These are phyloP conservation scores for Gymnocephalus cernua DNA, from an alignment of 2,113 vertebrate genomes.

Conservation along the genomic window DNA sequence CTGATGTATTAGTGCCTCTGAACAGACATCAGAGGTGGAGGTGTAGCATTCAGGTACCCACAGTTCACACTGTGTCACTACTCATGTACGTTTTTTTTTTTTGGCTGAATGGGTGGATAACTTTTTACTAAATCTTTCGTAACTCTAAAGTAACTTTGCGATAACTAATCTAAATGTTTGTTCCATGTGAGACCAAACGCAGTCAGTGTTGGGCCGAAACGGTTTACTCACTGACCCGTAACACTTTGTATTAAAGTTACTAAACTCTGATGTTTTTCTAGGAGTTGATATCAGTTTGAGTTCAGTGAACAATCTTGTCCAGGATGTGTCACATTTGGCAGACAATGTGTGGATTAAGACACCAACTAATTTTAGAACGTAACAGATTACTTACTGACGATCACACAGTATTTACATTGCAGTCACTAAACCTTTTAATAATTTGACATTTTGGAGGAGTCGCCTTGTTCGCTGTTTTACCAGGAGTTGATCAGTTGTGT, in stretches of 20 bases:
- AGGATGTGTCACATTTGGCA: no score
- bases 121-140: neutral
- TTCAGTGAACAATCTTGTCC: neutral
- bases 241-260: neutral
- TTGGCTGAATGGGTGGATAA: neutral
- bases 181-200: neutral
- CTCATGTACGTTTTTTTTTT: no score
- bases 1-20: constrained; percentile 24
- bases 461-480: no score
- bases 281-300: neutral
- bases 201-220: neutral
- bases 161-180: neutral
- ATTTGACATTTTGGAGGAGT: no score
- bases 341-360: neutral
- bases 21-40: constrained; percentile 36
- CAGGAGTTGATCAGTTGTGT: no score
- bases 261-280: neutral
- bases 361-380: neutral
- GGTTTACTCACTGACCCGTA: neutral
- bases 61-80: no score
- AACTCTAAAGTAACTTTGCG: neutral
- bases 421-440: no score
- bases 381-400: no score
- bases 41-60: constrained; percentile 33
- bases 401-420: no score